Percentiles rank a stretch among this genome's conserved stretches.
These are phyloP conservation scores for Ylistrum balloti DNA, from an alignment of 1,140 invertebrate genomes.

Conservation along the genomic window DNA sequence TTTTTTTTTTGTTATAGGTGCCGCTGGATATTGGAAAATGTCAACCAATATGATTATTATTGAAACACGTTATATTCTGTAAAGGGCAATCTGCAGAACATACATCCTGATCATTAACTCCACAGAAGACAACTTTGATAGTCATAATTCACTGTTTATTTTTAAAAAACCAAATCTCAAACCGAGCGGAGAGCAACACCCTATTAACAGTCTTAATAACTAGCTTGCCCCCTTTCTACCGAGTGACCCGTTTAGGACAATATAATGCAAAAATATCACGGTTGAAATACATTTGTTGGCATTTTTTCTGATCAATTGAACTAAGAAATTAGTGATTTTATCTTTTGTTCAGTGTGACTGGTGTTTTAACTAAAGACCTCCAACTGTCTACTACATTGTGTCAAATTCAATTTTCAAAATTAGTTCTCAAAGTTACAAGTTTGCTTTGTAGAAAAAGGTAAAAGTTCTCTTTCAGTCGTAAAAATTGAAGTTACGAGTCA, in stretches of 20 bases:
- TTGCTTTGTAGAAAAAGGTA: not conserved
- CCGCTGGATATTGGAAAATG: not conserved
- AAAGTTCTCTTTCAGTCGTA: not conserved
- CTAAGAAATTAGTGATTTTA: not conserved
- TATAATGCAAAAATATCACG: not conserved
- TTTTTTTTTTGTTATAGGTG: not conserved
- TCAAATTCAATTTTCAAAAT: slow-evolving; percentile 6
- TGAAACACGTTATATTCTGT: not conserved
- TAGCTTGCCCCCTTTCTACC: not conserved
- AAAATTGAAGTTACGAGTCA: not conserved
- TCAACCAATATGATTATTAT: not conserved
- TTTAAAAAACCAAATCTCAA: not conserved
- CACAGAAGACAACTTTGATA: not conserved
- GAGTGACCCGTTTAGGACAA: not conserved
- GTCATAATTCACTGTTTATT: not conserved
- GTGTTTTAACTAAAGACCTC: slow-evolving; percentile 9
- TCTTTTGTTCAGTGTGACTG: not conserved
- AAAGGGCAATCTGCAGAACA: not conserved
- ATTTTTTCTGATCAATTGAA: slow-evolving; percentile 25
- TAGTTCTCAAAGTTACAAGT: not conserved
- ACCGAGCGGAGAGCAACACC: not conserved
- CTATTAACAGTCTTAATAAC: slow-evolving; percentile 11
- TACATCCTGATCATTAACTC: not conserved
- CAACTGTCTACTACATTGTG: not conserved
- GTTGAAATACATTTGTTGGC: slow-evolving; percentile 38